A percentile compares a stretch with the other conserved stretches of the same genome.
Evolutionary conservation across 1,140 invertebrate genomes (phyloP).

Genomic region (Diachasma alloeum): DNA sequence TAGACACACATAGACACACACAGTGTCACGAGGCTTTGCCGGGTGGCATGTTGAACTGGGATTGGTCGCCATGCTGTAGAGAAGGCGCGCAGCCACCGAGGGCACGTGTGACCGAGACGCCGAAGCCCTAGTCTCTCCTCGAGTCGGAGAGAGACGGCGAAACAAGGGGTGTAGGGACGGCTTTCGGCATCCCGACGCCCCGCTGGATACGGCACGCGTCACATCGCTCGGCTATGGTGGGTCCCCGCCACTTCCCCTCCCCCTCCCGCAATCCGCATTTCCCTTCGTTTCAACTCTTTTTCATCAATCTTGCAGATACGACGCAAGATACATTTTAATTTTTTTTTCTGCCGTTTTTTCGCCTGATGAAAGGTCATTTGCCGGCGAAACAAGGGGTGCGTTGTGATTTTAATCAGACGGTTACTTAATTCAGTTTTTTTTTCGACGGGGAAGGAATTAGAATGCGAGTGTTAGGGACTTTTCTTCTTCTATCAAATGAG

Average conservation of each 20-base stretch:
- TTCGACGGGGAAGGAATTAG: background rate
- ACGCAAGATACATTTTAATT: conserved; percentile 16
- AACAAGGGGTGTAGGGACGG: conserved; percentile 33
- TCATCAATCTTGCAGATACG: background rate
- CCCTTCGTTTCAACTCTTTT: conserved; percentile 10
- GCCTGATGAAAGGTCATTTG: too few relatives aligned
- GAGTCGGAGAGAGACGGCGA: conserved; percentile 6
- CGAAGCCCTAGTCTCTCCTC: background rate
- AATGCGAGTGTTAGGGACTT: background rate
- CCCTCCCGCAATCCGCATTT: conserved; percentile 15
- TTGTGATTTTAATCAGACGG: background rate
- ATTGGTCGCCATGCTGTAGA: conserved; percentile 54
- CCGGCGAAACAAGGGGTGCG: background rate
- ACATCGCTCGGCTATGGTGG: conserved; percentile 44
- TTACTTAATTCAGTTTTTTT: background rate
- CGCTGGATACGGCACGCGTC: conserved; percentile 61
- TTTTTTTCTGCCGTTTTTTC: background rate
- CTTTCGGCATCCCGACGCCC: conserved; percentile 56
- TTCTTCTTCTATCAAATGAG: background rate
- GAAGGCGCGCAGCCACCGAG: conserved; percentile 42
- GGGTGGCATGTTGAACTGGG: conserved; percentile 18
- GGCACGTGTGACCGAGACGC: conserved; percentile 40
- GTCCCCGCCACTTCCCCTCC: conserved; percentile 28
- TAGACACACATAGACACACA: conserved; percentile 44
- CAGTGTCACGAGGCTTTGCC: conserved; percentile 46